Percentiles rank a stretch among this genome's conserved stretches.
Conservation (phyloP, 2,888 invertebrate genomes). For the Diplolepis rosae region DNA sequence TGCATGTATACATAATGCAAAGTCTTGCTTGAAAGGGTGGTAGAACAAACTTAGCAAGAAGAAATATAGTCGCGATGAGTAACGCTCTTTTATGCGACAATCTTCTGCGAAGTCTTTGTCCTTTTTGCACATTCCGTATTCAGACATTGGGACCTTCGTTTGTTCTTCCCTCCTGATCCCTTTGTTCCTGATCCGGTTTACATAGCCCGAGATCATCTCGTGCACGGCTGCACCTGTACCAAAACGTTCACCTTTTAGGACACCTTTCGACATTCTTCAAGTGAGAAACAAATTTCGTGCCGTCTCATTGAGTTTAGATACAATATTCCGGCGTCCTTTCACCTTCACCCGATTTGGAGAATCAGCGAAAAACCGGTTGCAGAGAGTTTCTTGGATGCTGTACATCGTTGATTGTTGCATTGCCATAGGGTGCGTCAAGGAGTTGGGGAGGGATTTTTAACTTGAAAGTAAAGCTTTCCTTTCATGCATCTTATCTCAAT, state of each 20-base stretch:
- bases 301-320: slow-evolving; percentile 3
- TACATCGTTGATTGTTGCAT: background rate
- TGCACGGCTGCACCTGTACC: slow-evolving; percentile 19
- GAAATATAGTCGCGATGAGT: slow-evolving; percentile 28
- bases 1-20: slow-evolving; percentile 25
- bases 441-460: background rate
- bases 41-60: slow-evolving; percentile 19
- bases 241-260: slow-evolving; percentile 25
- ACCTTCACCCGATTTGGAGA: background rate
- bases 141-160: slow-evolving; percentile 21
- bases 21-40: slow-evolving; percentile 13
- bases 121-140: slow-evolving; percentile 19
- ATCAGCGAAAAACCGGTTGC: slow-evolving; percentile 5
- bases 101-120: slow-evolving; percentile 25
- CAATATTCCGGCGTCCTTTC: background rate
- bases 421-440: background rate
- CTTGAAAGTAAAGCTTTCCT: background rate
- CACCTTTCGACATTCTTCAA: slow-evolving; percentile 23
- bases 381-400: background rate
- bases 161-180: slow-evolving; percentile 4
- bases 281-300: slow-evolving; percentile 4
- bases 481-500: no score
- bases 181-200: slow-evolving; percentile 28
- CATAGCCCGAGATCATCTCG: slow-evolving; percentile 23
- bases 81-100: slow-evolving; percentile 25